Evolutionary conservation across 2,797 vertebrate species (phyloP).

Genomic region (Leptatherina wallacei): DNA sequence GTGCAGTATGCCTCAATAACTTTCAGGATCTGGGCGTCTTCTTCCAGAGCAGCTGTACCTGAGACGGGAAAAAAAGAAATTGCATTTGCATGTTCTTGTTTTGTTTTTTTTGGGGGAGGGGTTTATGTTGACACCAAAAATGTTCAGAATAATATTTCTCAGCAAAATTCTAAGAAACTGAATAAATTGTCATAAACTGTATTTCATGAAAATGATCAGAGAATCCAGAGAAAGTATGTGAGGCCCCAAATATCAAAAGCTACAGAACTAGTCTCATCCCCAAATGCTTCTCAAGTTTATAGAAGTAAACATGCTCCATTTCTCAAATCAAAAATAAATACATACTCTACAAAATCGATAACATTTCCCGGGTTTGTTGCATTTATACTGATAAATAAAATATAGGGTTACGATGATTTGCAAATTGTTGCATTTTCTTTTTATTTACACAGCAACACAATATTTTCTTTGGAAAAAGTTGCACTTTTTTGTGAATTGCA

Average conservation of each 20-base stretch:
- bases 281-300: too few relatives aligned
- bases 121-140: not conserved
- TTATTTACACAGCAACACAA: too few relatives aligned
- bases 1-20: slow-evolving; percentile 99
- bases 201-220: not conserved
- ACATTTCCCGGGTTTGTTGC: too few relatives aligned
- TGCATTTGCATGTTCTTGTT: not conserved
- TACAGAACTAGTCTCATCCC: too few relatives aligned
- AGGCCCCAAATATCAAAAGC: not conserved
- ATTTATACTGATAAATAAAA: too few relatives aligned
- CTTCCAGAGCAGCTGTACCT: slow-evolving; percentile 98
- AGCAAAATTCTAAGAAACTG: not conserved
- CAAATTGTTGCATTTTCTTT: too few relatives aligned
- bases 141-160: not conserved
- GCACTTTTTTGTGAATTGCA: not conserved
- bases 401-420: too few relatives aligned
- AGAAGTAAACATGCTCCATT: too few relatives aligned
- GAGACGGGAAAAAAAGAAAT: slow-evolving; percentile 20
- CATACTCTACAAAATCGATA: too few relatives aligned
- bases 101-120: too few relatives aligned
- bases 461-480: too few relatives aligned
- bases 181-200: not conserved
- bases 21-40: slow-evolving; percentile 98
- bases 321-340: too few relatives aligned
- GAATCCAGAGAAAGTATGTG: not conserved